Conservation (phyloP, 2,113 vertebrate genomes). For the Oryzias woworae region DNA sequence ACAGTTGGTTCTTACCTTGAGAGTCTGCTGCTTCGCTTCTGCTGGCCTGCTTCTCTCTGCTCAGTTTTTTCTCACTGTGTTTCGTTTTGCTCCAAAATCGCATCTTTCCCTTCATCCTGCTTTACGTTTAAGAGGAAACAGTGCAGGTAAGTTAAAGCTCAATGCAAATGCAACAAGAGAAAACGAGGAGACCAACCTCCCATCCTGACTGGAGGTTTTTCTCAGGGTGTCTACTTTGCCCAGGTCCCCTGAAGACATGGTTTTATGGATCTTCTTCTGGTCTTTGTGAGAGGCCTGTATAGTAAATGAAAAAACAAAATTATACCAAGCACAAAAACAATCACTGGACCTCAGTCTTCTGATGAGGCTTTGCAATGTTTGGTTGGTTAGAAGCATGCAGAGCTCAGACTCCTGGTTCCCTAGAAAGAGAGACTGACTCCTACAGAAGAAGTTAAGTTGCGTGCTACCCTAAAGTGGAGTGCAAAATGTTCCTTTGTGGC, state of each 20-base stretch:
- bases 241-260: constrained; percentile 93
- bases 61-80: constrained; percentile 85
- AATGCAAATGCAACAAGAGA: neutral
- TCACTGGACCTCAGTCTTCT: no score
- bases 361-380: no score
- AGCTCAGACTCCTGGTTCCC: no score
- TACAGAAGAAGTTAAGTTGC: no score
- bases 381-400: no score
- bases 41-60: constrained; percentile 77
- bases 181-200: constrained; percentile 78
- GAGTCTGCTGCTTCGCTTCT: constrained; percentile 80
- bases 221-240: constrained; percentile 79
- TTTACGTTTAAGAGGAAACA: constrained; percentile 7
- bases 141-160: no score
- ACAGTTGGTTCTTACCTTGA: constrained; percentile 46
- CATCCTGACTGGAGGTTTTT: constrained; percentile 79
- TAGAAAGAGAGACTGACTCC: no score
- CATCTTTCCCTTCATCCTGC: constrained; percentile 88
- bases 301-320: neutral
- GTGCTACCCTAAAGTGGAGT: no score
- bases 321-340: neutral
- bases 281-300: constrained; percentile 77
- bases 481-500: no score
- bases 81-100: constrained; percentile 90
- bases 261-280: constrained; percentile 87